Conservation (phyloP, 2,888 invertebrate genomes). For the Eupithecia dodoneata region DNA sequence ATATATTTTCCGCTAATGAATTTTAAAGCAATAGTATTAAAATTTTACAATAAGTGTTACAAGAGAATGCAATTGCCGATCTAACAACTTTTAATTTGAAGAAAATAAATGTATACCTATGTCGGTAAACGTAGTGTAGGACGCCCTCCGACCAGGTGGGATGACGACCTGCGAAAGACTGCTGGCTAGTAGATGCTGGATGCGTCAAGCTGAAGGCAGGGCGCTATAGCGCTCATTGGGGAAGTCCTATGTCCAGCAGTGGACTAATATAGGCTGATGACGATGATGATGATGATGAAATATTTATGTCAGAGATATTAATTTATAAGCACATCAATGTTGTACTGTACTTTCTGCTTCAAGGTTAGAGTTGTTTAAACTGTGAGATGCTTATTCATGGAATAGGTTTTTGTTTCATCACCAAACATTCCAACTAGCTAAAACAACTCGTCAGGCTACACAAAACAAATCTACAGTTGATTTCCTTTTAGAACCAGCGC, state of each 20-base stretch:
- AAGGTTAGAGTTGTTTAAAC: not conserved
- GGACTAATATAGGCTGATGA: too few species aligned
- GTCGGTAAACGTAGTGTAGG: too few species aligned
- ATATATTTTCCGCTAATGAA: not conserved
- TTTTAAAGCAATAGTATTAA: not conserved
- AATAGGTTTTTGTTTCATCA: not conserved
- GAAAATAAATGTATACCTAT: not conserved
- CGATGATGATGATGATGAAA: too few species aligned
- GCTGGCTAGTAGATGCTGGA: too few species aligned
- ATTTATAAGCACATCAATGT: not conserved
- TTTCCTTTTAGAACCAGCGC: conserved; percentile 13
- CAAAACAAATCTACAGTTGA: conserved; percentile 16
- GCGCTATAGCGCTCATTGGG: too few species aligned
- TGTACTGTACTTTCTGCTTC: not conserved
- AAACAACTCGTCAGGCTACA: not conserved
- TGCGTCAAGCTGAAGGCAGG: too few species aligned
- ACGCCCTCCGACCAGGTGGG: too few species aligned
- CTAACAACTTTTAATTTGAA: not conserved
- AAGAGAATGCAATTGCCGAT: not conserved
- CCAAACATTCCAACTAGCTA: not conserved
- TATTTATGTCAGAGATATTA: too few species aligned
- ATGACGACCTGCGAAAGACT: too few species aligned
- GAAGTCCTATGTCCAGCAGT: too few species aligned
- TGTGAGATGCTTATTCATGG: not conserved
- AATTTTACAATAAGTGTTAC: not conserved